Evolutionary conservation across 2,888 invertebrate genomes (phyloP).

Genomic region (Gonocerus acuteangulatus): DNA sequence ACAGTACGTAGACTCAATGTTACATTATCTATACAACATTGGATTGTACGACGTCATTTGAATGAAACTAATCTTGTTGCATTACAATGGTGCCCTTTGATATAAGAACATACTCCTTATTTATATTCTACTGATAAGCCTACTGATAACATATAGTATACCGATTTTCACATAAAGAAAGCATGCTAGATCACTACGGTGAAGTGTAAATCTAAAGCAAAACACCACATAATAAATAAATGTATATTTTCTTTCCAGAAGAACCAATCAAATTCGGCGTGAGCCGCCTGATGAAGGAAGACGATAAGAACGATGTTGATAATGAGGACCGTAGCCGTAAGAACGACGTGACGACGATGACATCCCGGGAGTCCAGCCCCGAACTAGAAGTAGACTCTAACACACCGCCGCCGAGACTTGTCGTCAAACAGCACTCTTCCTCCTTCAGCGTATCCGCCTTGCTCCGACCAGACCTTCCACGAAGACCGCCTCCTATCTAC

Average conservation of each 20-base stretch:
- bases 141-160: no score
- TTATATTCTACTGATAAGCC: no score
- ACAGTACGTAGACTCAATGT: no score
- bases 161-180: no score
- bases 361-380: conserved; percentile 47
- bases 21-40: no score
- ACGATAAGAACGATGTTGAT: conserved; percentile 55
- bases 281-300: conserved; percentile 62
- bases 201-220: not conserved
- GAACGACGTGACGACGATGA: conserved; percentile 38
- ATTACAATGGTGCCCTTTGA: no score
- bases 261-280: conserved; percentile 80
- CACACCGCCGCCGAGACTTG: conserved; percentile 48
- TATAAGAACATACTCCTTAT: no score
- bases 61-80: no score
- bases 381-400: conserved; percentile 72
- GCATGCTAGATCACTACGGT: no score
- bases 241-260: no score
- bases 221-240: no score
- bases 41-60: no score
- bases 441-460: conserved; percentile 77
- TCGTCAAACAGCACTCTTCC: conserved; percentile 33
- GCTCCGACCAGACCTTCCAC: conserved; percentile 63
- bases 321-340: conserved; percentile 42
- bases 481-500: conserved; percentile 39